Evolutionary conservation across 1,140 invertebrate species (phyloP).

Genomic region (Asbolus verrucosus): DNA sequence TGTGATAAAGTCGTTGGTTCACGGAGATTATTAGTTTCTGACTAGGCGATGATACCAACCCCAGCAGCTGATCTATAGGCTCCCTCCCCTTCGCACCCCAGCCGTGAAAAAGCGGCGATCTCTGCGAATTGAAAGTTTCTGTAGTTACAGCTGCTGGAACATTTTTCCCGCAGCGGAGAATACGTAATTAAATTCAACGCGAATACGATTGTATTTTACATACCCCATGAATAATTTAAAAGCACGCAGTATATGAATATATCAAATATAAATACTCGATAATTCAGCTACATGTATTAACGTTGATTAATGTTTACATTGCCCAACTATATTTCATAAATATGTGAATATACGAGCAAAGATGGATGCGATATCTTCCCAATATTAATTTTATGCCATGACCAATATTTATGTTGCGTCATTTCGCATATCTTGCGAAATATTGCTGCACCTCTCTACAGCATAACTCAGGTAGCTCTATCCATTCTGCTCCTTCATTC

Average conservation of each 20-base stretch:
- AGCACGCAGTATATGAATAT: conserved; percentile 35
- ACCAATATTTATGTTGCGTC: conserved; percentile 34
- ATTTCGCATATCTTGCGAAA: conserved; percentile 28
- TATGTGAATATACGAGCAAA: conserved; percentile 37
- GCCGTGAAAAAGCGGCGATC: conserved; percentile 26
- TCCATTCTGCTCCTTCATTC: not conserved
- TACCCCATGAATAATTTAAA: conserved; percentile 47
- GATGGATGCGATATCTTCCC: conserved; percentile 33
- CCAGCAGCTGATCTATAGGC: conserved; percentile 34
- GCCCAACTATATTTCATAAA: conserved; percentile 39
- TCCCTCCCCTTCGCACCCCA: conserved; percentile 11
- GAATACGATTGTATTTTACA: conserved; percentile 42
- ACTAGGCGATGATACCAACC: conserved; percentile 40
- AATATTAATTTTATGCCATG: conserved; percentile 32
- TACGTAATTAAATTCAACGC: conserved; percentile 42
- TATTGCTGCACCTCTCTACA: conserved; percentile 15
- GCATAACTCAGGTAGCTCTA: not conserved
- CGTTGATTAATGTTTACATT: conserved; percentile 39
- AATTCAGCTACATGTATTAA: conserved; percentile 39
- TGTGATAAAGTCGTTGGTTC: conserved; percentile 42
- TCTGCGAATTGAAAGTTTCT: conserved; percentile 42
- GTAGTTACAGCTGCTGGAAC: conserved; percentile 36
- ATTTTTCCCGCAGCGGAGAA: conserved; percentile 41
- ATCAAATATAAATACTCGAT: conserved; percentile 43
- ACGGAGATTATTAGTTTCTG: conserved; percentile 43